Base-by-base conservation (phyloP, 2,797 vertebrate genomes). In the Garrulus glandarius region DNA sequence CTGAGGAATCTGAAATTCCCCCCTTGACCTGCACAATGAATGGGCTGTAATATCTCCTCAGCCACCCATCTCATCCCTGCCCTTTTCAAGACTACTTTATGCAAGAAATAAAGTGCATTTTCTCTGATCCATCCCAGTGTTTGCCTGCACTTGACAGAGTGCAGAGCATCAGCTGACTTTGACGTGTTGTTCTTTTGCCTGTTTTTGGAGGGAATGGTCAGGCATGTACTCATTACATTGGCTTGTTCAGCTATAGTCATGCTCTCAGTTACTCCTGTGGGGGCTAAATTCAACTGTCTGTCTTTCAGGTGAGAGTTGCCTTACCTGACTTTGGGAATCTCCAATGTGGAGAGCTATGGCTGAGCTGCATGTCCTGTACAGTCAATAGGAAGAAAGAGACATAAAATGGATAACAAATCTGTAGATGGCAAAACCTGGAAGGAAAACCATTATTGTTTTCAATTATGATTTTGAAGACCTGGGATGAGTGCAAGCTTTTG, bases 311-410 rank as follows among this genome's bases (percentile, higher is more conserved):
- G 26, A 65, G 23, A 67, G 68, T 16, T 74, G 65, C 22, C 9
- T 67, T 37, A n/a, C 30, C 20, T n/a, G 12, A n/a, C n/a, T 83
- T 60, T 5, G 70, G 34, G 17, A 55, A 57, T 53, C 20, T 82
- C 63, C 47, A 43, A 5, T 60, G 65, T 36, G n/a, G 21, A 84
- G 19, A 71, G 41, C 27, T 60, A 4, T 22, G 29, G 39, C 47
- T 83, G 32, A 77, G 14, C 17, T 76, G 20, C 4, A 3, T 34
- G 70, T 17, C 34, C 13, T 0, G 0, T 60, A 14, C 0, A 56
- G 21, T 39, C 26, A 52, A 27, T 2, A 74, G 56, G 17, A 78
- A 77, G 24, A 65, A 91, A 83, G 0, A 60, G 10, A 53, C 32
- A 47, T 1, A 46, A 80, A 83, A 22, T 1, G 3, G 36, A 5